A percentile compares a stretch with the other conserved stretches of the same genome.
phyloP scores from a whole-genome alignment of 1,140 invertebrate species.

The Nilaparvata lugens region DNA sequence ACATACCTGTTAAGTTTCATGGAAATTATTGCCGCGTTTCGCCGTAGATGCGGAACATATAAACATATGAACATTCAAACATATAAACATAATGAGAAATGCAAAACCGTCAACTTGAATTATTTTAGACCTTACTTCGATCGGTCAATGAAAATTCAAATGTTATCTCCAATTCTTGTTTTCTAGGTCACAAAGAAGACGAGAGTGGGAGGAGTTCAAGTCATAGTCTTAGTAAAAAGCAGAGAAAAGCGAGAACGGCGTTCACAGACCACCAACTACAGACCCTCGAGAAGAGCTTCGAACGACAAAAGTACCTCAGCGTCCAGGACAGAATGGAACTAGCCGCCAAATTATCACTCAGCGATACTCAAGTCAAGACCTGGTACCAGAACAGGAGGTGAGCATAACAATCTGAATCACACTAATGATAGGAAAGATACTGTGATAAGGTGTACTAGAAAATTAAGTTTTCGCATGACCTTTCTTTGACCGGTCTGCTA shows the following conservation, averaged over 20 bases:
- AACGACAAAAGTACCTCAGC: conserved; percentile 95
- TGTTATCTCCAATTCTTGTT: conserved; percentile 10
- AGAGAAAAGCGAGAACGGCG: conserved; percentile 93
- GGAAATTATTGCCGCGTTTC: too few species aligned
- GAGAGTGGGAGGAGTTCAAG: conserved; percentile 35
- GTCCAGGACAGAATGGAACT: conserved; percentile 98
- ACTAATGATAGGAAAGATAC: too few species aligned
- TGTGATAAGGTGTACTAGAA: too few species aligned
- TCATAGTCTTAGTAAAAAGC: conserved; percentile 71
- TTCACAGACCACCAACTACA: conserved; percentile 98
- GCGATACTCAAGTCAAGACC: conserved; percentile 98
- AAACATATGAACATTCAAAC: too few species aligned
- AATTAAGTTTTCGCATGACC: too few species aligned
- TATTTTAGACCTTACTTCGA: too few species aligned
- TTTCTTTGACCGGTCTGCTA: too few species aligned
- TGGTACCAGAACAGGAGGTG: conserved; percentile 99
- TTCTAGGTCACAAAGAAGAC: conserved; percentile 31
- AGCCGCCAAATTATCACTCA: conserved; percentile 89
- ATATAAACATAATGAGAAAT: too few species aligned
- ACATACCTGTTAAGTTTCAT: too few species aligned
- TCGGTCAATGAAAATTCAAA: too few species aligned
- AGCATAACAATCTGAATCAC: conserved; percentile 29
- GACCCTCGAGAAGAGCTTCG: conserved; percentile 94
- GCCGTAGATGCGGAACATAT: too few species aligned
- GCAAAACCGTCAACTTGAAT: too few species aligned